Conservation (phyloP, 2,113 vertebrate genomes). For the Dipodomys merriami region DNA sequence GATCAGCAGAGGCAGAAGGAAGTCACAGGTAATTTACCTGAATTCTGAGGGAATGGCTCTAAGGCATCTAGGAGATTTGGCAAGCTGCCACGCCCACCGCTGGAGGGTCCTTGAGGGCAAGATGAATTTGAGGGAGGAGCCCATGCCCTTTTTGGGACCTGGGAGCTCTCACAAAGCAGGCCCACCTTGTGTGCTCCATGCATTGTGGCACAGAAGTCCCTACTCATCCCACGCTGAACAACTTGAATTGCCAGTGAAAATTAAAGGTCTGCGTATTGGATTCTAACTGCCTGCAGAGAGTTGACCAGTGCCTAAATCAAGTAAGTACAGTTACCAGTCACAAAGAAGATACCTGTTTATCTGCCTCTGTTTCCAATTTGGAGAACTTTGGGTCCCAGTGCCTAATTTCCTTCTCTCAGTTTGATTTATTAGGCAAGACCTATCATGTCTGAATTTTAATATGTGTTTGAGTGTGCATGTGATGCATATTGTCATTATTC, state of each 20-base stretch:
- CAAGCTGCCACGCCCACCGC: too few relatives aligned
- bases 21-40: too few relatives aligned
- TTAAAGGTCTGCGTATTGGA: neutral
- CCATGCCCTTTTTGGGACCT: too few relatives aligned
- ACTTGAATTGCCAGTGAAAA: neutral
- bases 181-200: too few relatives aligned
- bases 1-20: too few relatives aligned
- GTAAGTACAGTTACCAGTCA: neutral
- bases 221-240: too few relatives aligned
- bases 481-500: neutral
- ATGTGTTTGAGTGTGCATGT: neutral
- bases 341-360: neutral
- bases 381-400: neutral
- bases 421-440: neutral
- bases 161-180: too few relatives aligned
- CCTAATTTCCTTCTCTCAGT: neutral
- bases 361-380: neutral
- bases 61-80: too few relatives aligned
- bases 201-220: too few relatives aligned
- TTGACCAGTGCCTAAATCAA: neutral
- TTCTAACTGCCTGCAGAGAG: neutral
- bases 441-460: constrained; percentile 4
- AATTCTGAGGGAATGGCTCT: too few relatives aligned
- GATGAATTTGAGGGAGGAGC: too few relatives aligned
- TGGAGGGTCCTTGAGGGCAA: too few relatives aligned